A percentile compares a stretch with the other conserved stretches of the same genome.
Evolutionary conservation across 2,113 vertebrate species (phyloP).

Genomic region (Saccopteryx bilineata): DNA sequence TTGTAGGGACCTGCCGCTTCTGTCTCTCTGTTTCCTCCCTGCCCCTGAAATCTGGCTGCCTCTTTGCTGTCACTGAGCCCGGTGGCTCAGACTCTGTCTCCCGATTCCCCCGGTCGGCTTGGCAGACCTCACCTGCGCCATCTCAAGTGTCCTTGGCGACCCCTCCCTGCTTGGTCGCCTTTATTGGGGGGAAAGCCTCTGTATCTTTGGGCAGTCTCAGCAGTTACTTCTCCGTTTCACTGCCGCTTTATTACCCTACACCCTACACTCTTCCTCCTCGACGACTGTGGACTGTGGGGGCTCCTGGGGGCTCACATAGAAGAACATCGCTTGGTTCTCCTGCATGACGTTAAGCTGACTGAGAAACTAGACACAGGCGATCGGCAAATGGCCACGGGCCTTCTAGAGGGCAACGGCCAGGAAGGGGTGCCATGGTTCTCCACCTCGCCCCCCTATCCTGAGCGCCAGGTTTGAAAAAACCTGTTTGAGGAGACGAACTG

Average conservation of each 20-base stretch:
- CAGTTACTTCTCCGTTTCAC: background rate
- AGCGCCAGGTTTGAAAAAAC: background rate
- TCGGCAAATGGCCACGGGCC: background rate
- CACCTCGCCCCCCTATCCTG: background rate
- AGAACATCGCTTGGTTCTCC: background rate
- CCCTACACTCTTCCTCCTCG: background rate
- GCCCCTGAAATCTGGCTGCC: background rate
- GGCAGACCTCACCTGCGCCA: background rate
- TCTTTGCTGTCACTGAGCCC: background rate
- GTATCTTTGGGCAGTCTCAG: background rate
- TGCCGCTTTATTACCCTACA: background rate
- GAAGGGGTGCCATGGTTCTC: background rate
- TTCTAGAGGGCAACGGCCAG: background rate
- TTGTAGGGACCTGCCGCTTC: background rate
- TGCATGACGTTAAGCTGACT: background rate
- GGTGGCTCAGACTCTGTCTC: background rate
- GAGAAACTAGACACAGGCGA: background rate
- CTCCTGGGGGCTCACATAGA: background rate
- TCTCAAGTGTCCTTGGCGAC: background rate
- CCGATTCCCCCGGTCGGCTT: background rate
- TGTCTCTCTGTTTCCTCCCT: background rate
- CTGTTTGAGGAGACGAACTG: background rate
- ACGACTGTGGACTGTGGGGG: background rate
- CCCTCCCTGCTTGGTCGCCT: background rate
- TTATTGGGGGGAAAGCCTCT: background rate